Evolutionary conservation across 2,113 vertebrate species (phyloP).

Genomic region (Archocentrus centrarchus): DNA sequence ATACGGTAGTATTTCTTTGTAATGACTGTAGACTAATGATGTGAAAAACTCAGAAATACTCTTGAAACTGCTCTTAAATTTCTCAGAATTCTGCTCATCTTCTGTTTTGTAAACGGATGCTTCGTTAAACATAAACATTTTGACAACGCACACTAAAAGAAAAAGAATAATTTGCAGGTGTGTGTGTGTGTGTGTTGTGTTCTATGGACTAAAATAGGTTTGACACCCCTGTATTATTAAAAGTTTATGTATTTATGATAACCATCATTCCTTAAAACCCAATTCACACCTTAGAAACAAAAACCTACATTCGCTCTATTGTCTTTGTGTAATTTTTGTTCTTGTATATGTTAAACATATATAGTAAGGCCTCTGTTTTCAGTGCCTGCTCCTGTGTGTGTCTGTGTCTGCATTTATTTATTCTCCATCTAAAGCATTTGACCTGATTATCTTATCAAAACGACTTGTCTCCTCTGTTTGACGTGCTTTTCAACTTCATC

Average conservation of each 20-base stretch:
- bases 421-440: conserved; percentile 6
- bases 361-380: not conserved
- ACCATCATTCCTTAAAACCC: not conserved
- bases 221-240: not conserved
- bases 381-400: not conserved
- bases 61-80: not conserved
- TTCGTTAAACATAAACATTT: conserved; percentile 1
- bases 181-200: not conserved
- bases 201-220: not conserved
- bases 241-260: not conserved
- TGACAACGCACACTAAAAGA: not conserved
- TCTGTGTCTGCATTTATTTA: conserved; percentile 23
- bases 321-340: not conserved
- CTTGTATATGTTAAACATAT: not conserved
- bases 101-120: not conserved
- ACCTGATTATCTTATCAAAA: conserved; percentile 29
- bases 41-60: not conserved
- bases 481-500: conserved; percentile 42
- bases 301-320: not conserved
- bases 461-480: conserved; percentile 22
- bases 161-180: no score
- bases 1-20: not conserved
- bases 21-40: not conserved
- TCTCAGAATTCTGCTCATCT: not conserved
- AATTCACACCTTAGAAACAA: not conserved